Percentiles rank a stretch among this genome's conserved stretches.
Conservation (phyloP, 2,113 vertebrate species). For the Microcebus lehilahytsara region DNA sequence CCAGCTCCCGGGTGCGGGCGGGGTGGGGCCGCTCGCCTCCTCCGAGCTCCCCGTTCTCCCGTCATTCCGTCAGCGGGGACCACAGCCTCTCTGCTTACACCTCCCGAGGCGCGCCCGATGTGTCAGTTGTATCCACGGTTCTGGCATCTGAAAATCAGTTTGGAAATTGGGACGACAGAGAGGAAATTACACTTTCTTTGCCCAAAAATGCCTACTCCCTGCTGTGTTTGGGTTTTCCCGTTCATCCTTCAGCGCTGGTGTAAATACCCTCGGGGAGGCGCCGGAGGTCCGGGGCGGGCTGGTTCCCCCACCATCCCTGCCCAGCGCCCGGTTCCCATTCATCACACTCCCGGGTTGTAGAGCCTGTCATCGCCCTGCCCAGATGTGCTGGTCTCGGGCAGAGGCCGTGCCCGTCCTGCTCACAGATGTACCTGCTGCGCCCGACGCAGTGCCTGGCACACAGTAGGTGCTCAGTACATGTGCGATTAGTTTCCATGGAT, state of each 20-base stretch:
- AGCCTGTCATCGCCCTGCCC: too few species aligned
- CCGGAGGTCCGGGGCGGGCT: not conserved
- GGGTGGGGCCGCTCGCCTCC: rapidly evolving
- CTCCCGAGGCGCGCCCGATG: not conserved
- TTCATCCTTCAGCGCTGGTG: not conserved
- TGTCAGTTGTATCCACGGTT: not conserved
- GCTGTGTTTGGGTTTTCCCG: not conserved
- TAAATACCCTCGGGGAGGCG: rapidly evolving
- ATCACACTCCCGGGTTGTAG: too few species aligned
- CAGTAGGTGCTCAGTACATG: not conserved
- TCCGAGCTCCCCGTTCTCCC: too few species aligned
- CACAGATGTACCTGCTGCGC: not conserved
- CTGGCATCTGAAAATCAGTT: not conserved
- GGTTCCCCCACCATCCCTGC: not conserved
- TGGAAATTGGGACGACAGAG: not conserved
- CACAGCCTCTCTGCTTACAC: not conserved
- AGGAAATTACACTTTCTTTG: not conserved
- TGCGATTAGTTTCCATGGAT: too few species aligned
- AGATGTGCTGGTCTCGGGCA: not conserved
- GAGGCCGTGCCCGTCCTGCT: not conserved
- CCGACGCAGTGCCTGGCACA: not conserved
- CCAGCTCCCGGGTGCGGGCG: too few species aligned
- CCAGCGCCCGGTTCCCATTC: too few species aligned
- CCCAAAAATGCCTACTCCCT: not conserved
- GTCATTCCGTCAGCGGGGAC: rapidly evolving